These are phyloP conservation scores for Adineta ricciae DNA, from an alignment of 2,888 invertebrate species.

Conservation along the genomic window DNA sequence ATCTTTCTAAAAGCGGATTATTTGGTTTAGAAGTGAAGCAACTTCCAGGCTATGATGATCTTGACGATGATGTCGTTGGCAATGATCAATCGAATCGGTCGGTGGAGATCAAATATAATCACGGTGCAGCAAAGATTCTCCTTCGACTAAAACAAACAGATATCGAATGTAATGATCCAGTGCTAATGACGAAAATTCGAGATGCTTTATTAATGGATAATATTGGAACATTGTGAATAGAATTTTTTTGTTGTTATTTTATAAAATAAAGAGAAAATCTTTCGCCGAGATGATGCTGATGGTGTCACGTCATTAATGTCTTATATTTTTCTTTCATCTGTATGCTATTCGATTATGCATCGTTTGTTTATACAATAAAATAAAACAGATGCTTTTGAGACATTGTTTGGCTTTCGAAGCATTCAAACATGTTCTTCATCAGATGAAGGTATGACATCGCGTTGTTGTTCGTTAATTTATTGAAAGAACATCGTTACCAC, in stretches of 20 bases:
- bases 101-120: neutral
- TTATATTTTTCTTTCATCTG: too few species aligned
- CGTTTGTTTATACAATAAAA: neutral
- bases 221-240: neutral
- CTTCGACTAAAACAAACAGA: neutral
- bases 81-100: neutral
- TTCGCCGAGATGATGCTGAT: neutral
- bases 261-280: neutral
- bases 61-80: neutral
- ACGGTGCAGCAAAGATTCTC: neutral
- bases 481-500: neutral
- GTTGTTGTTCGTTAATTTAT: neutral
- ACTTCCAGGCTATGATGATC: neutral
- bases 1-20: neutral
- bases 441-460: neutral
- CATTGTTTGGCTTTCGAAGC: neutral
- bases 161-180: neutral
- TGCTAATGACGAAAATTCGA: neutral
- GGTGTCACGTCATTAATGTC: neutral
- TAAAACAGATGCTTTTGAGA: neutral
- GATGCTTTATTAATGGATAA: slow-evolving; percentile 8
- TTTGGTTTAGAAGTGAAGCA: slow-evolving; percentile 7
- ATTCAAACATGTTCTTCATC: neutral
- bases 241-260: neutral
- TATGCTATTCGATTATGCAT: neutral